Base-by-base conservation (phyloP, 2,888 invertebrate species). In the Diaphora mendica region DNA sequence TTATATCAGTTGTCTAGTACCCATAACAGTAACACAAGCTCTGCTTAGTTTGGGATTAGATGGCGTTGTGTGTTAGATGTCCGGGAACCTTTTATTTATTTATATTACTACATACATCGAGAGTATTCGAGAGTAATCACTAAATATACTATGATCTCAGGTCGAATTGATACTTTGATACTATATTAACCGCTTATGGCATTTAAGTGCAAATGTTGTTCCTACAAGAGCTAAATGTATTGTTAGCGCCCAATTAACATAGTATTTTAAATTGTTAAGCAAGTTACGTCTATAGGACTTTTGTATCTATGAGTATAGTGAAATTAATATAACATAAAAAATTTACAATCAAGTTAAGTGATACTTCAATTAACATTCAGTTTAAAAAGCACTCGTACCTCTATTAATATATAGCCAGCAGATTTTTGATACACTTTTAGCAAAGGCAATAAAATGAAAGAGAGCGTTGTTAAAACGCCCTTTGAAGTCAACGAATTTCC, bases 401-500 rank as follows among this genome's bases (percentile, higher is more conserved):
- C 73, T 78, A 75, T 73, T 78, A 82, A 79, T 84, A 79, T 79
- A 76, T 74, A 79, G 72, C 71, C 76, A 82, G 78, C 75, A 79
- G 73, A 86, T 80, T 85, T 84, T 89, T 90, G 91, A 92, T 90
- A 90, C 75, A 81, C 86, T 92, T 91, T 92, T 90, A 87, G 78
- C 87, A 90, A 90, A 91, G 89, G 91, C 89, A 92, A 93, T 92
- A 93, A 91, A 92, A 91, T 89, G 88, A 90, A 90, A 90, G 89
- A 91, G 89, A 89, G 90, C 90, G 90, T 89, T 91, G 92, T 91
- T 93, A 93, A 91, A 94, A 92, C 88, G 91, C 88, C 91, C 93
- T 95, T 95, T 95, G 94, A 94, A 93, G 92, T 94, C 91, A 88
- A 91, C 90, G 88, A 91, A 93, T 93, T 92, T 94, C 86, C 92